Evolutionary conservation across 2,888 invertebrate species (phyloP), one percentile per base, ranked within the genome.

Genomic region (Pyrrhia umbra): DNA sequence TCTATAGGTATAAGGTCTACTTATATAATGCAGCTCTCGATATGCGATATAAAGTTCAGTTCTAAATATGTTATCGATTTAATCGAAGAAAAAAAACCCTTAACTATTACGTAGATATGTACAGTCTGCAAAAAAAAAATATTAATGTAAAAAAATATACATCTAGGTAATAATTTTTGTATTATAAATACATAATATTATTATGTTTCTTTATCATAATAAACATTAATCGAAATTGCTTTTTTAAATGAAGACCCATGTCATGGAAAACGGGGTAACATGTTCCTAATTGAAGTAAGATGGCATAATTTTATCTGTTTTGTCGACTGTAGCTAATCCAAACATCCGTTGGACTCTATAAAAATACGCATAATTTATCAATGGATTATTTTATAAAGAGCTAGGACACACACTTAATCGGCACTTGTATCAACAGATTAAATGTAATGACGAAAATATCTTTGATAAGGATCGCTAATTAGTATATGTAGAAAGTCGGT

Each of bases 371-470:
- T 34, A 63, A 9, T 21, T 75, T 80, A 82, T 84, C 84, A 60
- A 25, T 55, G 80, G 84, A 83, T 84, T 85, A 84, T 20, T 60
- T 52, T 59, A 23, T 23, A 68, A 59, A 37, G 70, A 70, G 68
- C 65, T 59, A 61, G 40, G 61, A 76, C 54, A 57, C 40, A 46
- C 47, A 73, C 83, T 80, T 85, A 83, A 84, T 88, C 84, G 67
- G 27, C 23, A 23, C 46, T 34, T 50, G 61, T 85, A 87, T 84
- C 85, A 56, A 18, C n/a, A 70, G 85, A 82, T 87, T 85, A 85
- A 69, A 81, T 80, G 72, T 77, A 81, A 79, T 72, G 77, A 75
- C 73, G 77, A 62, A 42, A 37, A 68, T 74, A 76, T 79, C 69
- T 18, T 46, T 39, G 85, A 83, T 84, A 82, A 62, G 42, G 54